These are phyloP conservation scores for Aselliscus stoliczkanus DNA, from an alignment of 2,797 vertebrate genomes.

Conservation along the genomic window DNA sequence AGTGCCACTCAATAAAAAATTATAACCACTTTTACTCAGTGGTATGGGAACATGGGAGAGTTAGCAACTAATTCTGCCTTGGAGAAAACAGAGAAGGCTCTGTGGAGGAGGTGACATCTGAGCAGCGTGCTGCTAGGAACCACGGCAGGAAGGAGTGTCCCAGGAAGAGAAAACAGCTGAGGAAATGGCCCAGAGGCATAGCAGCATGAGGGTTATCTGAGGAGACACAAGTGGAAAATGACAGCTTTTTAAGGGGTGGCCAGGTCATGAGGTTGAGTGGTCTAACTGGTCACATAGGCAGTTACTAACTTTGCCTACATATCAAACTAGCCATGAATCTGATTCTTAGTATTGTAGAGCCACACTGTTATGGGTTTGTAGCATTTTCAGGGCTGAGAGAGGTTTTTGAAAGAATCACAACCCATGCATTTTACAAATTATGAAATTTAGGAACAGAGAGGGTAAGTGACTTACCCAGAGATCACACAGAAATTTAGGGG, in stretches of 20 bases:
- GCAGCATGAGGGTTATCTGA: fast-evolving
- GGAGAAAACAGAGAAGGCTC: neutral
- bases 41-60: neutral
- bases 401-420: neutral
- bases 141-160: neutral
- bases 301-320: neutral
- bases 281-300: neutral
- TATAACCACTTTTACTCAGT: neutral
- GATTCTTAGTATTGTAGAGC: neutral
- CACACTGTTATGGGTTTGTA: neutral
- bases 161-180: neutral
- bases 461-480: neutral
- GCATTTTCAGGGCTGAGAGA: neutral
- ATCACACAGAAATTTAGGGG: neutral
- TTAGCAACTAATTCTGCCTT: neutral
- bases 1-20: neutral
- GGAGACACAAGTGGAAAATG: neutral
- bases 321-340: neutral
- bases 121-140: neutral
- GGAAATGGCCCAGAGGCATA: neutral
- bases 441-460: neutral
- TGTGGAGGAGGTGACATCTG: neutral
- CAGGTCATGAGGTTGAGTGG: neutral
- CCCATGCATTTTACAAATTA: neutral
- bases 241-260: neutral